Base-by-base conservation (phyloP, 2,888 invertebrate species). In the Drosophila kokeensis region DNA sequence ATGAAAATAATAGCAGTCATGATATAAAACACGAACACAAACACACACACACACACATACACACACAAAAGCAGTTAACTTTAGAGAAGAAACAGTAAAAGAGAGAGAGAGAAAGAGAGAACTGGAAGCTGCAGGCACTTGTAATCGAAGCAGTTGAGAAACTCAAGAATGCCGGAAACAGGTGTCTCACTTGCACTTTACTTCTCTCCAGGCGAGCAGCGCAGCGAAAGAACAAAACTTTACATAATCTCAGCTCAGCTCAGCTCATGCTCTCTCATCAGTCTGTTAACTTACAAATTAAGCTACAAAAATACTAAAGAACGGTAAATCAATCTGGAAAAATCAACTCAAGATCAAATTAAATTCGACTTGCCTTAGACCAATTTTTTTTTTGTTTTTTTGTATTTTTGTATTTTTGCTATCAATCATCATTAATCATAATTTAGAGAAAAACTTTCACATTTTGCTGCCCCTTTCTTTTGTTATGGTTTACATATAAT, bases 1-100 rank as follows among this genome's bases (percentile, higher is more conserved):
- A 84, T 87, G 85, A 61, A 84, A 79, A 85, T 85, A 87, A 87
- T 84, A 73, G 85, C 68, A 72, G 73, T 67, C 65, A 65, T 72
- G 62, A 71, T 75, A 59, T 55, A 62, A 65, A 65, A 78, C 60
- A 63, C 36, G 45, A 21, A 21, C 45, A n/a, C 2, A 40, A n/a
- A n/a, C 40, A n/a, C 38, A n/a, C 10, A 45, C 40, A 54, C 52
- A 45, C 49, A 49, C 18, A 61, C 27, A 52, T 48, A 48, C 48
- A 55, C 60, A 13, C 40, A 34, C 42, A 63, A 45, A 27, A 36
- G 52, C 62, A 66, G 70, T 49, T 59, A 54, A 54, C 57, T 38
- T 21, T 29, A 29, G 30, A 62, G 38, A 45, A 36, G 45, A 36
- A 36, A 53, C 58, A 49, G 38, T 38, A 48, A 40, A 32, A n/a